A percentile compares a stretch with the other conserved stretches of the same genome.
Evolutionary conservation across 2,888 invertebrate species (phyloP).

Genomic region (Zaprionus obscuricornis): DNA sequence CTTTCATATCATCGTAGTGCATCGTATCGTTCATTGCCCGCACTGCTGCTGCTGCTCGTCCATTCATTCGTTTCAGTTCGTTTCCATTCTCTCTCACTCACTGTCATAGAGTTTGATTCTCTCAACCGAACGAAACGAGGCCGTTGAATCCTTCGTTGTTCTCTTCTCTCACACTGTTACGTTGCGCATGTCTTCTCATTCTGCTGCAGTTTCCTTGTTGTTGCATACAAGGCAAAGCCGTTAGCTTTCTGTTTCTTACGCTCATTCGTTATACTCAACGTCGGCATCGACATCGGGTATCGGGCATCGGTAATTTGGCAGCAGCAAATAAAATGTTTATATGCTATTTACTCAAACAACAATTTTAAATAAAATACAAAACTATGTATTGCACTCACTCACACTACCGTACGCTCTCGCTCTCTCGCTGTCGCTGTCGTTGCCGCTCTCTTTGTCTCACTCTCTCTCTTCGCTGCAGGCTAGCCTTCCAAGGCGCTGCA

Average conservation of each 20-base stretch:
- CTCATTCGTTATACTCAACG: conserved; percentile 41
- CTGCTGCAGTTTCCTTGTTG: conserved; percentile 60
- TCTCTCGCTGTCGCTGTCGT: background rate
- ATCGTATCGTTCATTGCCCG: conserved; percentile 39
- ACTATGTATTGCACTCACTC: too few species aligned
- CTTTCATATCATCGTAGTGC: conserved; percentile 29
- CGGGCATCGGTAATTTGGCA: conserved; percentile 57
- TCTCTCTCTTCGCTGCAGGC: conserved; percentile 37
- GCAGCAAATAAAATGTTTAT: conserved; percentile 77
- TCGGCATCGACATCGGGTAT: conserved; percentile 13
- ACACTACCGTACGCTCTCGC: conserved; percentile 12
- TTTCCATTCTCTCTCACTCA: conserved; percentile 32
- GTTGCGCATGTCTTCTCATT: conserved; percentile 57
- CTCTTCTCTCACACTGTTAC: conserved; percentile 40
- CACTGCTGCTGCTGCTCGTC: too few species aligned
- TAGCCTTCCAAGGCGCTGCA: conserved; percentile 70
- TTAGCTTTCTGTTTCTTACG: conserved; percentile 31
- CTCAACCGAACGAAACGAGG: conserved; percentile 9
- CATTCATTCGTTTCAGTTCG: too few species aligned
- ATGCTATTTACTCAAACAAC: conserved; percentile 78
- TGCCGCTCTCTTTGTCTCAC: conserved; percentile 12
- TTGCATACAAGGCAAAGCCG: conserved; percentile 38
- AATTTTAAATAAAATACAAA: conserved; percentile 78
- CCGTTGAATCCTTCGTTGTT: conserved; percentile 18
- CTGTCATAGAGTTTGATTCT: conserved; percentile 6